Evolutionary conservation across 23 tunicate species (phyloP).

Genomic region (Styela plicata): DNA sequence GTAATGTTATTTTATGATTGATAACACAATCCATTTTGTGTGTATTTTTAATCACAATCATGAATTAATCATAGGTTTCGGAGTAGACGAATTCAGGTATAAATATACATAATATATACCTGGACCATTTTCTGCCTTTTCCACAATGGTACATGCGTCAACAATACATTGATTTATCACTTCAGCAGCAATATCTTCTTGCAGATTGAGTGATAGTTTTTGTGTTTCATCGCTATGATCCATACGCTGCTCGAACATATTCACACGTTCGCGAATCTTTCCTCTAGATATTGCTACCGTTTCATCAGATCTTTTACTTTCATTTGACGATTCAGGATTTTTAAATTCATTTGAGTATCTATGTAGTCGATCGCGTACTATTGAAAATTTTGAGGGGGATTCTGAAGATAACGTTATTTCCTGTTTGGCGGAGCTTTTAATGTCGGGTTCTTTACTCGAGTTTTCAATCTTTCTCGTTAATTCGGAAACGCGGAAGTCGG

Average conservation of each 20-base stretch:
- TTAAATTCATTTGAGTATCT: neutral
- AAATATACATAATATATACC: too few species aligned
- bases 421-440: neutral
- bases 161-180: too few species aligned
- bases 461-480: neutral
- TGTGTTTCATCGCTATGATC: neutral
- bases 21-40: too few species aligned
- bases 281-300: neutral
- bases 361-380: neutral
- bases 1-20: too few species aligned
- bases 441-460: neutral
- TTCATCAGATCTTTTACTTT: neutral
- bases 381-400: neutral
- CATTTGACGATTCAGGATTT: neutral
- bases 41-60: too few species aligned
- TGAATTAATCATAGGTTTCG: too few species aligned
- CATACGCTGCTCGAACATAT: neutral
- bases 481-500: neutral
- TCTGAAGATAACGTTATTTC: neutral
- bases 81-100: too few species aligned
- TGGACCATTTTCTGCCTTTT: too few species aligned
- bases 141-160: neutral
- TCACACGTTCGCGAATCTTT: neutral
- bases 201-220: neutral
- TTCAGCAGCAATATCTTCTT: neutral